Evolutionary conservation across 1,140 invertebrate genomes (phyloP), one percentile per base, ranked within the genome.

Genomic region (Drosophila nebulosa): DNA sequence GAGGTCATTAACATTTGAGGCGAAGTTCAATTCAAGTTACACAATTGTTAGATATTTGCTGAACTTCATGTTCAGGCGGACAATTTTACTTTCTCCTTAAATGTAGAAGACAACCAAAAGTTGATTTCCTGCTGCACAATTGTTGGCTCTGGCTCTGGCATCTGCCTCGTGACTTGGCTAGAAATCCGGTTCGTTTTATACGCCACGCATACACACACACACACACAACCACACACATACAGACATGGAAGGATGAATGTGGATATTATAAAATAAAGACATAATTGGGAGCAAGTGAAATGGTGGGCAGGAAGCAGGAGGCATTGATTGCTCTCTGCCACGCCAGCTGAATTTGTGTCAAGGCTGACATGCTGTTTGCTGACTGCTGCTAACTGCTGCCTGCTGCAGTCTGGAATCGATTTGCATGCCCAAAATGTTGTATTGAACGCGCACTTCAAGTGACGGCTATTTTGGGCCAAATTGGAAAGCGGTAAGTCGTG

Each of bases 61-160:
- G 58, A 71, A 74, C 72, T 85, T 74, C 78, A 86, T 67, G 74
- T 66, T 63, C 62, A 86, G 86, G 78, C 81, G 71, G 74, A 63
- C 63, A 58, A 39, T 58, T 69, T 85, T 85, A 85, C 81, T 85
- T 85, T 85, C 81, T 81, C 81, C 83, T 81, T 81, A 86, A 85
- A 86, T 61, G 81, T 81, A 86, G 83, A 86, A 86, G 83, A 88
- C 74, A 39, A 77, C 67, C 39, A 77, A 77, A 64, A 64, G 74
- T 88, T 74, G 74, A 86, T 86, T 86, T 86, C 81, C 81, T 86
- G 81, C 68, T 67, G 58, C 60, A 67, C 60, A 71, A 64, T 56
- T 55, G 60, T 59, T 52, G 62, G 55, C 69, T n/a, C n/a, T n/a
- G n/a, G n/a, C n/a, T n/a, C 52, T 36, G 71, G 79, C 81, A 85